phyloP scores from a whole-genome alignment of 2,888 invertebrate species.

The Drosophila koepferae region DNA sequence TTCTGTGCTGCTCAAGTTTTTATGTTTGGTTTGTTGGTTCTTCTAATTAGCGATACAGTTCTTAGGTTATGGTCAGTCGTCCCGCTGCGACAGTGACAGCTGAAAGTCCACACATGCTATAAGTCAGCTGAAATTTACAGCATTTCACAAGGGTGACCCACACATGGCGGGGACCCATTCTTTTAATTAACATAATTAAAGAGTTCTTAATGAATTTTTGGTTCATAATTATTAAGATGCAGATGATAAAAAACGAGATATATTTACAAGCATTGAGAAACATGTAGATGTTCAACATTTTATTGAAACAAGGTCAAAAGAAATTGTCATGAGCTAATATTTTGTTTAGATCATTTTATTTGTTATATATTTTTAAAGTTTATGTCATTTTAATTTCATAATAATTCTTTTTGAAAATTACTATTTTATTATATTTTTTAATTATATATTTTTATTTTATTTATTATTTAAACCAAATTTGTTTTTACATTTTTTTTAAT shows the following conservation, averaged over 20 bases:
- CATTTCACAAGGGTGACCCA: slow-evolving; percentile 11
- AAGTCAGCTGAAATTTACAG: slow-evolving; percentile 35
- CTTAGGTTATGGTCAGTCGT: slow-evolving; percentile 24
- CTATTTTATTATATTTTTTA: background rate
- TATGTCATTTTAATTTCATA: background rate
- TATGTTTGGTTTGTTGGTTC: slow-evolving; percentile 34
- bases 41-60: slow-evolving; percentile 64
- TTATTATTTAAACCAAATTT: background rate
- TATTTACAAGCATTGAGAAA: background rate
- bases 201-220: slow-evolving; percentile 17
- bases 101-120: slow-evolving; percentile 50
- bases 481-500: background rate
- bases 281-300: background rate
- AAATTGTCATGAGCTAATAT: background rate
- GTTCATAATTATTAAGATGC: slow-evolving; percentile 25
- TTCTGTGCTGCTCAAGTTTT: slow-evolving; percentile 29
- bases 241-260: slow-evolving; percentile 9
- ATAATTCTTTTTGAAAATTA: background rate
- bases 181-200: slow-evolving; percentile 33
- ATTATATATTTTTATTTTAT: background rate
- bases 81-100: slow-evolving; percentile 66
- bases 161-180: slow-evolving; percentile 11
- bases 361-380: background rate
- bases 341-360: no score
- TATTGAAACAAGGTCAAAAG: background rate